Evolutionary conservation across 2,113 vertebrate genomes (phyloP), one percentile per base, ranked within the genome.

Genomic region (Tachuris rubrigastra): DNA sequence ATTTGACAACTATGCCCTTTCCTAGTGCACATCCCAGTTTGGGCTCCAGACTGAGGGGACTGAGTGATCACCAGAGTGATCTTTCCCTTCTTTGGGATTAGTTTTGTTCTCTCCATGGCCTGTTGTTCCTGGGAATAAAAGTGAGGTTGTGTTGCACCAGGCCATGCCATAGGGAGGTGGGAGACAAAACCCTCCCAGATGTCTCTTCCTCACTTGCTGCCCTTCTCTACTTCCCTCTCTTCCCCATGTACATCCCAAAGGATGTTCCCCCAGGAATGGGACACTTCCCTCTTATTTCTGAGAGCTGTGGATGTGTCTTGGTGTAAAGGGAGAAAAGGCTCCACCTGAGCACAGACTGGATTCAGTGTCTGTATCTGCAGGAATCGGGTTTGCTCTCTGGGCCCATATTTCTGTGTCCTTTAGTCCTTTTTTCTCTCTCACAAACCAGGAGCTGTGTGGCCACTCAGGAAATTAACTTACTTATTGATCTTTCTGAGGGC

Each of bases 381-480:
- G 72, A 63, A 3, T 35, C 14, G 4, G 68, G 2, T 12, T 6
- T 31, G 22, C 72, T 89, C 60, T 31, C 73, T 31, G 23, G 6
- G 20, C 9, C 63, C n/a, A 0, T 19, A 23, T 67, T 65, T 75
- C 72, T 65, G 31, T 41, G 33, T 81, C 85, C 75, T 90, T 79
- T 8, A 67, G 59, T 88, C 58, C 52, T 74, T 67, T 83, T 37
- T 56, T 14, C 44, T 83, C 59, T 75, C 60, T 63, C 19, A 46
- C 41, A 71, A 90, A 74, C 65, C 68, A n/a, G 60, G 33, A 96
- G 60, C 76, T 81, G 25, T 52, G 50, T 6, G 39, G 72, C 86
- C 68, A 81, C 95, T 95, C 94, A 96, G 95, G 94, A 95, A 96
- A 97, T 97, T 90, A 96, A 37, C 88, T 94, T 67, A 31, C 82